Base-by-base conservation (phyloP, 1,140 invertebrate species). In the Plectrocnemia conspersa region DNA sequence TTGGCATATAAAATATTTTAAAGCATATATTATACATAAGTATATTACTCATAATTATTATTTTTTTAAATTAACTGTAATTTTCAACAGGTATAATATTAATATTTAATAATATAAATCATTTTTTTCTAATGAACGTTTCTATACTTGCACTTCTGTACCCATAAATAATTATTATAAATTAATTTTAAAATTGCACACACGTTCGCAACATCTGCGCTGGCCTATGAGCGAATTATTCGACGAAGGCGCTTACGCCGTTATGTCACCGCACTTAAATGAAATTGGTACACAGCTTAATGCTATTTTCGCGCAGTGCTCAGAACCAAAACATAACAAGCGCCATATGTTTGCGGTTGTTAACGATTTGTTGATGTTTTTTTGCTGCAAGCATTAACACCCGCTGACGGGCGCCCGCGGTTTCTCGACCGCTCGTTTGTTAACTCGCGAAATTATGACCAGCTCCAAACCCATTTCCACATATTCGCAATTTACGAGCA, bases 331-430 rank as follows among this genome's bases (percentile, higher is more conserved):
- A 53, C 18, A 41, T 40, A 44, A 10, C 35, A 55, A 55, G 44
- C 5, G 53, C 18, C 38, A 22, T 7, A 22, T 9, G 2, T 10
- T 13, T 2, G 3, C 18, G 10, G 36, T 16, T 46, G 19, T 45
- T 57, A 57, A 57, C 55, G 55, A 57, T 57, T 52, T 57, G 55
- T 52, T 57, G 54, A 49, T 57, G 41, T 46, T 52, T 48, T 48
- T 42, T 41, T 22, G 16, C 16, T 15, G 13, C 10, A 47, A 15
- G 45, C 24, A 38, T 56, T 56, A 56, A 49, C 29, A 38, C 47
- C 33, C 52, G 57, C 52, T 29, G 56, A 49, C 22, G 36, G 50
- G 46, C 44, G 44, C 46, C 46, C 32, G 46, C 46, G 13, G 32
- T 50, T 50, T 15, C 25, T 10, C n/a, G 49, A 19, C 11, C 35